Evolutionary conservation across 2,113 vertebrate genomes (phyloP).

Genomic region (Hylia prasina): DNA sequence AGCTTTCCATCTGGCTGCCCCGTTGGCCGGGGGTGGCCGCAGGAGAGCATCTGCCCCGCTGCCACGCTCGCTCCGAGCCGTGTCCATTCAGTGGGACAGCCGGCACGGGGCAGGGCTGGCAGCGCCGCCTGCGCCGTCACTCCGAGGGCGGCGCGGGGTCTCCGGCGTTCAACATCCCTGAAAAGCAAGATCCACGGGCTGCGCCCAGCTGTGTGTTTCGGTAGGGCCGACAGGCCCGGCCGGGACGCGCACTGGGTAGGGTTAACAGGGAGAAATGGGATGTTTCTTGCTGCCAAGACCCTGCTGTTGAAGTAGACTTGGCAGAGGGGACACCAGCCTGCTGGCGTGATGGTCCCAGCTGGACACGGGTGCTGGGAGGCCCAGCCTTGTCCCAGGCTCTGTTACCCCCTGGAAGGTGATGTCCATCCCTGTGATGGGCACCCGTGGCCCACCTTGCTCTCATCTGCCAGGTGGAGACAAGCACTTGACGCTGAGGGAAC

Average conservation of each 20-base stretch:
- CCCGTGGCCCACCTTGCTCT: background rate
- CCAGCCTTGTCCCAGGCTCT: background rate
- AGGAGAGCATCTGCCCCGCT: background rate
- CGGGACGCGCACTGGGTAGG: accelerated
- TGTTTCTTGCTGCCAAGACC: background rate
- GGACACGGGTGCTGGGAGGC: accelerated
- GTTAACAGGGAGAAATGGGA: background rate
- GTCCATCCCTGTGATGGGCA: accelerated
- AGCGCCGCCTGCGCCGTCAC: background rate
- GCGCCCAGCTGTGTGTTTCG: background rate
- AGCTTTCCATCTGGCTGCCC: background rate
- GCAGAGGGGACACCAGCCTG: background rate
- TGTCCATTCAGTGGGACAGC: background rate
- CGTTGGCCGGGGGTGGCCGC: background rate
- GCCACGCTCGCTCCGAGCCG: accelerated
- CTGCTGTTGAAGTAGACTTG: background rate
- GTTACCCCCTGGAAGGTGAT: accelerated
- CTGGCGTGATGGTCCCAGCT: background rate
- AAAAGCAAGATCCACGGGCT: accelerated
- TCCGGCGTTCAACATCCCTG: accelerated
- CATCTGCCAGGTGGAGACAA: background rate
- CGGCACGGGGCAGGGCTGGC: background rate
- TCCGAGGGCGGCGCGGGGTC: background rate
- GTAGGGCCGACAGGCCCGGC: background rate
- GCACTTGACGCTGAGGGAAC: accelerated